Evolutionary conservation across 2,113 vertebrate species (phyloP).

Genomic region (Pica pica): DNA sequence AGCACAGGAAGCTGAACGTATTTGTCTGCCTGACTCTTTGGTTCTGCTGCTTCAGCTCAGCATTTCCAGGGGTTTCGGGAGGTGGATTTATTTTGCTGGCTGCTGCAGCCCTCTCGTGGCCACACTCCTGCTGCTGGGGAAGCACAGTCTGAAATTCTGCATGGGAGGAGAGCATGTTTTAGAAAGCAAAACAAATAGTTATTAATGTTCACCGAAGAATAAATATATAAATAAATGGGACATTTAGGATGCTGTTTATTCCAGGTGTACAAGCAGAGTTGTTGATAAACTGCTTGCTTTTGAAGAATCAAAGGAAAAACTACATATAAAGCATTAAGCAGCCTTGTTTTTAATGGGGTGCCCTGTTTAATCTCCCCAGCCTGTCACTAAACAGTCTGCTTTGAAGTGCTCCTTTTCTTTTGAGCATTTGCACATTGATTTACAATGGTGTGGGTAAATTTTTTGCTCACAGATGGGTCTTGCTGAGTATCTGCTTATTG

Average conservation of each 20-base stretch:
- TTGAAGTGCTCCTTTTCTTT: not conserved
- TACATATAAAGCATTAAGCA: not conserved
- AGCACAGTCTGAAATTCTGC: accelerated
- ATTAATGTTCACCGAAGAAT: not conserved
- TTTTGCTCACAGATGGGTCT: not conserved
- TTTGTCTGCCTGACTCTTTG: not conserved
- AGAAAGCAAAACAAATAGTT: not conserved
- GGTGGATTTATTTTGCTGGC: not conserved
- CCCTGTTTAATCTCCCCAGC: not conserved
- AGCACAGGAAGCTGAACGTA: not conserved
- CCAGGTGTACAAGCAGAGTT: not conserved
- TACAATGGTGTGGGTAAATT: not conserved
- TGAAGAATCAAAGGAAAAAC: conserved; percentile 11
- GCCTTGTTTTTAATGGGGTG: not conserved
- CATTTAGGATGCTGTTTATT: not conserved
- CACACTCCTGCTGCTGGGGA: not conserved
- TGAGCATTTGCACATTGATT: not conserved
- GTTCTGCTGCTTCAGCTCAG: not conserved
- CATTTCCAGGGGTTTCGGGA: not conserved
- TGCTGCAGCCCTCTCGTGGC: conserved; percentile 57
- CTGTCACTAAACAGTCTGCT: not conserved
- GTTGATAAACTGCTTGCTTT: not conserved
- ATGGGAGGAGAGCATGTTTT: accelerated
- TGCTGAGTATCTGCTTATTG: not conserved
- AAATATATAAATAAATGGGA: not conserved